Evolutionary conservation across 92 coral and sea anemone species (phyloP).

Genomic region (Hydrozoanthus gracilis): DNA sequence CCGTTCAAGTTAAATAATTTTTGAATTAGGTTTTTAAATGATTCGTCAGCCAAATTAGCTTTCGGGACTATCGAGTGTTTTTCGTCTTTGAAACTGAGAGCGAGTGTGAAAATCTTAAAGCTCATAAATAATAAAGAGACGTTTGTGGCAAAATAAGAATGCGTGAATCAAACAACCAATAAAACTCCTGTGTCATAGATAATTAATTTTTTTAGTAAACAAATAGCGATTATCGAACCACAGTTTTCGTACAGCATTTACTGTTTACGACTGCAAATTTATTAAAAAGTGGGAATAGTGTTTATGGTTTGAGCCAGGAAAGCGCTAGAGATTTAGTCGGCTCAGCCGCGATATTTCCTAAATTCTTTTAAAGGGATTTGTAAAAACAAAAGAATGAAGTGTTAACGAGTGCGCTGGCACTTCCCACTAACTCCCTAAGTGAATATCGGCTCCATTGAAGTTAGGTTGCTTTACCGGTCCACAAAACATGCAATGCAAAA

Average conservation of each 20-base stretch:
- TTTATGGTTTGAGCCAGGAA: slow-evolving; percentile 1
- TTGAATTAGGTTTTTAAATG: not conserved
- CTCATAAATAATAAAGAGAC: not conserved
- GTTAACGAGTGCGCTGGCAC: slow-evolving; percentile 24
- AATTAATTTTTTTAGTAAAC: slow-evolving; percentile 65
- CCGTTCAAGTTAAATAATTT: not conserved
- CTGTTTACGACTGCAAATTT: slow-evolving; percentile 15
- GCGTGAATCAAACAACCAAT: slow-evolving; percentile 60
- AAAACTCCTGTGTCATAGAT: slow-evolving; percentile 49
- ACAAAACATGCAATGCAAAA: not conserved
- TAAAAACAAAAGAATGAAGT: slow-evolving; percentile 37
- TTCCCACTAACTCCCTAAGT: slow-evolving; percentile 26
- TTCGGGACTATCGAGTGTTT: not conserved
- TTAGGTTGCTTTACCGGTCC: slow-evolving; percentile 2
- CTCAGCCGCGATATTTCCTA: slow-evolving; percentile 21
- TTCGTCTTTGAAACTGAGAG: not conserved
- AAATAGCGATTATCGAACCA: slow-evolving; percentile 61
- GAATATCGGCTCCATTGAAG: slow-evolving; percentile 37
- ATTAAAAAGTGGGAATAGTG: not conserved
- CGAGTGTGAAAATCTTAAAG: not conserved
- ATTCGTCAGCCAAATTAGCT: not conserved
- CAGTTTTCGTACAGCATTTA: slow-evolving; percentile 25
- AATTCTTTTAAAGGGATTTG: slow-evolving; percentile 41
- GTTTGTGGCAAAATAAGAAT: slow-evolving; percentile 20
- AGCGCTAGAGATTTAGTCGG: slow-evolving; percentile 34